Evolutionary conservation across 2,888 invertebrate species (phyloP).

Genomic region (Tromatobia lineatoria): DNA sequence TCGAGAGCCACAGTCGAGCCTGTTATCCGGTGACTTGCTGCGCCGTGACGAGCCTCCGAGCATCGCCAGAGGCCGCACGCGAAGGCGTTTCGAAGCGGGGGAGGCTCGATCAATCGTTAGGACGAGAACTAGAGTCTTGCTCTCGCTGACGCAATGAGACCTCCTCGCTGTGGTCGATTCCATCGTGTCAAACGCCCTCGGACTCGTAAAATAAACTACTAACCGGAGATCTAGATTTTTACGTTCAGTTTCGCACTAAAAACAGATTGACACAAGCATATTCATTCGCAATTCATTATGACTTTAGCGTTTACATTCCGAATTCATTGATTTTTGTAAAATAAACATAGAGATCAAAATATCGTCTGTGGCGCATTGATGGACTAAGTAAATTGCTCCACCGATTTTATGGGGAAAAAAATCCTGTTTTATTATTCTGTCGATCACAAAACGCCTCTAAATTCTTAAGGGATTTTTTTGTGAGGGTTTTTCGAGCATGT

Average conservation of each 20-base stretch:
- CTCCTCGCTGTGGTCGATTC: conserved; percentile 39
- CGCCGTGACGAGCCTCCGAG: conserved; percentile 13
- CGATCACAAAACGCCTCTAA: not conserved
- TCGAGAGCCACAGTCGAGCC: not conserved
- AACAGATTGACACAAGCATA: not conserved
- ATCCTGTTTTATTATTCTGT: not conserved
- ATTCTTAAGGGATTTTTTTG: too few species aligned
- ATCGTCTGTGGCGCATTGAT: not conserved
- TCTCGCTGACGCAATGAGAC: conserved; percentile 59
- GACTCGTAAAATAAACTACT: not conserved
- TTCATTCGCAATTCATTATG: not conserved
- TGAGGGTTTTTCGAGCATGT: too few species aligned
- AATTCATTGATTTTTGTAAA: not conserved
- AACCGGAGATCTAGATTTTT: not conserved
- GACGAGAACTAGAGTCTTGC: conserved; percentile 46
- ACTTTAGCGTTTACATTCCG: not conserved
- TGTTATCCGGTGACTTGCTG: not conserved
- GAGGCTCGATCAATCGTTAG: conserved; percentile 62
- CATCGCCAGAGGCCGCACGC: conserved; percentile 27
- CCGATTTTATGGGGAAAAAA: not conserved
- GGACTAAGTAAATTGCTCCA: not conserved
- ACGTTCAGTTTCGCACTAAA: not conserved
- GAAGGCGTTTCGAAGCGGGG: conserved; percentile 38
- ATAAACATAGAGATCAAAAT: not conserved
- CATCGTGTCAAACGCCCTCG: not conserved